Evolutionary conservation across 2,797 vertebrate species (phyloP), one percentile per base, ranked within the genome.

Genomic region (Notoglanidium macrostoma): DNA sequence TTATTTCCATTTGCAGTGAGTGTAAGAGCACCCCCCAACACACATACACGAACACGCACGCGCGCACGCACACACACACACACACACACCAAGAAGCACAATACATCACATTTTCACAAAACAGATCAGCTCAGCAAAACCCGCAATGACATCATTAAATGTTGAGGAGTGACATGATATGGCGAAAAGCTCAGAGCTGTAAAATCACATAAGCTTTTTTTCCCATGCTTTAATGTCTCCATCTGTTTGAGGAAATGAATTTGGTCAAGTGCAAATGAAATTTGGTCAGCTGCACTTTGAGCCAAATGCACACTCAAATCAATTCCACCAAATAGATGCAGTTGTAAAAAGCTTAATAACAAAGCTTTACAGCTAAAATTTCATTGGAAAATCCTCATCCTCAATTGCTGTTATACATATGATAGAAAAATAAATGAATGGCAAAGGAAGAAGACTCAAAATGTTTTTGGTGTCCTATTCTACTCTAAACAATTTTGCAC

Each of bases 401-500:
- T 26, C 7, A 29, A n/a, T 63, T n/a, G 10, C n/a, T 26, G 2
- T n/a, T 49, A 7, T 49, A 49, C 8, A 49, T 1, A 10, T 26
- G 19, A n/a, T 67, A 70, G n/a, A 32, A 89, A 88, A 85, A 89
- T 72, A 83, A 72, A 73, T 44, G 67, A 23, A 80, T 57, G 17
- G 15, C 55, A 46, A 49, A 81, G 65, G 29, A 35, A 59, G 85
- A 90, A 86, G 86, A 83, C 49, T 49, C 49, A 10, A 49, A 49
- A 49, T 49, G 85, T 89, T 63, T 86, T 90, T 59, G 65, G 1
- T 8, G 9, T 68, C 26, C 9, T 54, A 49, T 32, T 88, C 83
- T 90, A 83, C 90, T 89, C 90, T 91, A 84, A 72, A 54, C 74
- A 74, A 54, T 77, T 14, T 77, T n/a, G 46, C 46, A 2, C 4